phyloP scores from a whole-genome alignment of 2,888 invertebrate genomes.

The Andrena chrysosceles region DNA sequence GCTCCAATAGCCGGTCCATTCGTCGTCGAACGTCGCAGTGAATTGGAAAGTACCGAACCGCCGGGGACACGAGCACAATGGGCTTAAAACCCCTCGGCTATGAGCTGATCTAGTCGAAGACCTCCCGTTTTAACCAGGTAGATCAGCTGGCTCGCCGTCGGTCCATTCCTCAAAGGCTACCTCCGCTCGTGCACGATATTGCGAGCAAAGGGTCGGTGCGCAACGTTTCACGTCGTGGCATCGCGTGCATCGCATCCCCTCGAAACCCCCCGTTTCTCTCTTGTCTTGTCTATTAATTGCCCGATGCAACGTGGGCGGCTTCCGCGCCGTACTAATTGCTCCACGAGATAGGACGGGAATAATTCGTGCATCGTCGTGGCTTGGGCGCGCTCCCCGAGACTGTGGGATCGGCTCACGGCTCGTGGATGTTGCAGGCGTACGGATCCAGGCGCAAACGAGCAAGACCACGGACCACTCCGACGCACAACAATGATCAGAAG shows the following conservation, averaged over 20 bases:
- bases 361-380: constrained; percentile 70
- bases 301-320: constrained; percentile 82
- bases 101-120: constrained; percentile 55
- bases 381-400: constrained; percentile 27
- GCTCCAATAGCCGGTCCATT: neutral
- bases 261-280: constrained; percentile 22
- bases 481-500: constrained; percentile 59
- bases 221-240: constrained; percentile 60
- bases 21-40: neutral
- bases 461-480: constrained; percentile 38
- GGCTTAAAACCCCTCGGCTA: constrained; percentile 23
- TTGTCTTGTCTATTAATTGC: constrained; percentile 81
- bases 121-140: constrained; percentile 55
- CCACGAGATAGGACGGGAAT: constrained; percentile 76
- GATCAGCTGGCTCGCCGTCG: constrained; percentile 53
- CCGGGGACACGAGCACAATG: constrained; percentile 31
- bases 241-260: constrained; percentile 66
- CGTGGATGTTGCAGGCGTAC: constrained; percentile 23
- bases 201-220: constrained; percentile 46
- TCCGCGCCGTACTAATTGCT: constrained; percentile 81
- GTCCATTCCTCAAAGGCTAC: constrained; percentile 63
- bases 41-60: constrained; percentile 12
- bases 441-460: constrained; percentile 34
- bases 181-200: constrained; percentile 67
- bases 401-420: constrained; percentile 48